Evolutionary conservation across 2,797 vertebrate genomes (phyloP).

Genomic region (Phataginus tetradactyla): DNA sequence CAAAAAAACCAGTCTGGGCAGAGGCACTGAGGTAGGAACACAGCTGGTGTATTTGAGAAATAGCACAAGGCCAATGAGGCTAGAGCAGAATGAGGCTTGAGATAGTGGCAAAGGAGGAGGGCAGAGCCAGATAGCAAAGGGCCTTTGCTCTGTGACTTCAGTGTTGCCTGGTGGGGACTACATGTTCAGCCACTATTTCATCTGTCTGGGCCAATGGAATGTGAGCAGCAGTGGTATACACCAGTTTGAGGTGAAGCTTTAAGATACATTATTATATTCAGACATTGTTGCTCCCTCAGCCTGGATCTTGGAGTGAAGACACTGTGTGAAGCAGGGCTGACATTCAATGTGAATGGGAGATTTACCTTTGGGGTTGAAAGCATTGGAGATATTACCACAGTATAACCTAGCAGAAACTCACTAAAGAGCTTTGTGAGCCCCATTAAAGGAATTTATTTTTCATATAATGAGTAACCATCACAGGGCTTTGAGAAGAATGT

Average conservation of each 20-base stretch:
- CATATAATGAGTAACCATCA: neutral
- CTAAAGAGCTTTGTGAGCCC: neutral
- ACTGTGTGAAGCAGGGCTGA: neutral
- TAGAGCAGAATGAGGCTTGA: neutral
- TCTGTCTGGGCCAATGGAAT: neutral
- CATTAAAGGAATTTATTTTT: neutral
- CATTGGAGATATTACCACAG: neutral
- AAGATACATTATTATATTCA: neutral
- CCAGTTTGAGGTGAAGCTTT: neutral
- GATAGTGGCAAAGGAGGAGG: neutral
- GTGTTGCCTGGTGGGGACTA: neutral
- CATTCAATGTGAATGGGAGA: neutral
- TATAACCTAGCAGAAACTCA: neutral
- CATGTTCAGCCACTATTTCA: neutral
- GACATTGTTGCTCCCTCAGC: neutral
- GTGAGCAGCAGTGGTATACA: fast-evolving
- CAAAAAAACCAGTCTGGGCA: neutral
- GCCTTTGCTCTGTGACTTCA: neutral
- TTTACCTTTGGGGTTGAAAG: neutral
- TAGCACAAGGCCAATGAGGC: neutral
- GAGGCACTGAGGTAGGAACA: neutral
- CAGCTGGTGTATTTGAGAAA: neutral
- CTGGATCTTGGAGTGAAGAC: neutral
- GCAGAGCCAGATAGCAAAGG: neutral
- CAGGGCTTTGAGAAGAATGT: neutral